Base-by-base conservation (phyloP, 2,888 invertebrate genomes). In the Amblyteles armatorius region DNA sequence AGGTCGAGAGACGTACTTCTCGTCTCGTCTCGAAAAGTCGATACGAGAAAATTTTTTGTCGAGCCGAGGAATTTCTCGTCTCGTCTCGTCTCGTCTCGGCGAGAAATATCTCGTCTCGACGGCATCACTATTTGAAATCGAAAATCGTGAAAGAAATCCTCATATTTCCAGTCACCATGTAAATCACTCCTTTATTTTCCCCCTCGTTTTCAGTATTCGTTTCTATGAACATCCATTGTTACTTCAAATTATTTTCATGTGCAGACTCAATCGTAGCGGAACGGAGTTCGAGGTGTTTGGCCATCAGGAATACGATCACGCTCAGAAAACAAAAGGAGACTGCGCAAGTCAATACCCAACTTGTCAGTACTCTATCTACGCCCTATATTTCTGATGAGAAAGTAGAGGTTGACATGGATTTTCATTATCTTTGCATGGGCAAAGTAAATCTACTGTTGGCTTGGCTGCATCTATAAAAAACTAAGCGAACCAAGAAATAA, bases 291-390 rank as follows among this genome's bases (percentile, higher is more conserved):
- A 92, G 77, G 88, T 89, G 67, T 71, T 86, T 65, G 89, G 89
- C 48, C 90, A 93, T 80, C 89, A 82, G 76, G 91, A 93, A 79
- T 95, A 95, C 89, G 95, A 95, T 88, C 88, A 88, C 74, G 95
- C 95, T n/a, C 90, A 91, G 87, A 91, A 93, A 2, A 87, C 85
- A 69, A 92, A 93, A 84, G 94, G 93, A 83, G 93, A 95, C 90
- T 95, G 95, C 89, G 89, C 92, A 1, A 90, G 92, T 86, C 91
- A 93, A 69, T 95, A 95, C 92, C 93, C 95, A 13, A 91, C 92
- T 79, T 95, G 95, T 90, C 87, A 86, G 67, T 89, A 93, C 83
- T 94, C 94, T 69, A 93, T 94, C 87, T 93, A 92, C 89, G 87
- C 91, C 82, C 77, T 94, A 87, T 87, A 92, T 50, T 90, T 92